Evolutionary conservation across 2,888 invertebrate genomes (phyloP), one percentile per base, ranked within the genome.

Genomic region (Agrochola lota): DNA sequence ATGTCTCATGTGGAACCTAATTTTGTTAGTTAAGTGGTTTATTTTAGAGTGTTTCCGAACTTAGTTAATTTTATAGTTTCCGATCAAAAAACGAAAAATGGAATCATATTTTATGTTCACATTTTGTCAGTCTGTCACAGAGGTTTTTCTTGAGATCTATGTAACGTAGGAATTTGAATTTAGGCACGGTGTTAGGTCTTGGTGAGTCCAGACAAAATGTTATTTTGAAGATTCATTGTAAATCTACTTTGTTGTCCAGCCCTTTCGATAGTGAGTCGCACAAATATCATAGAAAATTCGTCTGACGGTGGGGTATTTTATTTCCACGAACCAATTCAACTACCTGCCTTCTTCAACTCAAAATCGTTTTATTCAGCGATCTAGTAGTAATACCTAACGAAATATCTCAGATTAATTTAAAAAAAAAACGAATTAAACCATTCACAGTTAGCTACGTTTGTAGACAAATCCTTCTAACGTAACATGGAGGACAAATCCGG

Each of bases 401-500:
- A 30, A 52, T 23, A 68, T 23, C 1, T 68, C 8, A 4, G 5
- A 23, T 49, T 8, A 4, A 23, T 23, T 20, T 11, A 35, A n/a
- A 35, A 35, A n/a, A 30, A 52, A 52, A 30, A 12, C 8, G 2
- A 20, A n/a, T 49, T 20, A 73, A 9, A 60, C 9, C 17, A n/a
- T n/a, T 57, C 55, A 74, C 17, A 35, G 35, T 20, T 52, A 43
- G n/a, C 11, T 26, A 46, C 11, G 8, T 35, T 63, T 30, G 4
- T 15, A 30, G 30, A 30, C 1, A 30, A 30, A 30, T 30, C 30
- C 30, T 30, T 1, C 3, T 26, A 15, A 66, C 1, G 17, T 26
- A 23, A 23, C 57, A 60, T 40, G 11, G 30, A 12, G 7, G 26
- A 49, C 6, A 26, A 64, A 81, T 76, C 63, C 46, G 68, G 80